phyloP scores from a whole-genome alignment of 2,797 vertebrate genomes.

The Sebastes vulpes region DNA sequence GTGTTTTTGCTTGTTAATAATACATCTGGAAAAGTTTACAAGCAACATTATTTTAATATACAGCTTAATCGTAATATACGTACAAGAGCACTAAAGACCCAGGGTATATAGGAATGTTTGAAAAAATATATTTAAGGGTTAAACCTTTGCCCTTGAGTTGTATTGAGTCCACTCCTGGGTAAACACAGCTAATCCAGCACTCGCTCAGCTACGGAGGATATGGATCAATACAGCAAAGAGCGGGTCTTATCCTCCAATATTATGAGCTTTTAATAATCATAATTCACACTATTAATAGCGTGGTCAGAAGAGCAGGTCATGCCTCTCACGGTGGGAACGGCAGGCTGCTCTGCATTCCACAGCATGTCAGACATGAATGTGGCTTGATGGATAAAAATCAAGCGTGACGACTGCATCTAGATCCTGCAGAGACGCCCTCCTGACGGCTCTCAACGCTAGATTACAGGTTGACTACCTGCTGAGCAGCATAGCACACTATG shows the following conservation, averaged over 20 bases:
- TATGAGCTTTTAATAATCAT: constrained; percentile 10
- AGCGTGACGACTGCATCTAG: constrained; percentile 25
- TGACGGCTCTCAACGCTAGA: constrained; percentile 24
- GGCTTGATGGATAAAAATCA: constrained; percentile 15
- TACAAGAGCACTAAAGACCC: not conserved
- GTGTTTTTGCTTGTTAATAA: not conserved
- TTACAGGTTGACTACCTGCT: constrained; percentile 49
- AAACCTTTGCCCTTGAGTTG: constrained; percentile 55
- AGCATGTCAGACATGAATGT: constrained; percentile 5
- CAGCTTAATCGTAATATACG: not conserved
- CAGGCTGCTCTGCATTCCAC: constrained; percentile 14
- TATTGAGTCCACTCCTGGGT: constrained; percentile 4
- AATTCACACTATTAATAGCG: constrained; percentile 10
- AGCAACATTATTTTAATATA: not conserved
- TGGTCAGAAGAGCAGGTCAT: not conserved
- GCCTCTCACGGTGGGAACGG: not conserved
- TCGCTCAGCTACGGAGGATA: constrained; percentile 2
- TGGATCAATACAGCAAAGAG: constrained; percentile 24
- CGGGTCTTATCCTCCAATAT: not conserved
- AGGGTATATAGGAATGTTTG: not conserved
- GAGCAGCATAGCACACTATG: constrained; percentile 31
- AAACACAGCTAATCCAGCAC: constrained; percentile 32
- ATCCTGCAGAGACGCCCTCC: constrained; percentile 31
- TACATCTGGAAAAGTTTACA: not conserved
- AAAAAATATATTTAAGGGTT: not conserved